Conservation (phyloP, 2,797 vertebrate genomes). For the Denticeps clupeoides region DNA sequence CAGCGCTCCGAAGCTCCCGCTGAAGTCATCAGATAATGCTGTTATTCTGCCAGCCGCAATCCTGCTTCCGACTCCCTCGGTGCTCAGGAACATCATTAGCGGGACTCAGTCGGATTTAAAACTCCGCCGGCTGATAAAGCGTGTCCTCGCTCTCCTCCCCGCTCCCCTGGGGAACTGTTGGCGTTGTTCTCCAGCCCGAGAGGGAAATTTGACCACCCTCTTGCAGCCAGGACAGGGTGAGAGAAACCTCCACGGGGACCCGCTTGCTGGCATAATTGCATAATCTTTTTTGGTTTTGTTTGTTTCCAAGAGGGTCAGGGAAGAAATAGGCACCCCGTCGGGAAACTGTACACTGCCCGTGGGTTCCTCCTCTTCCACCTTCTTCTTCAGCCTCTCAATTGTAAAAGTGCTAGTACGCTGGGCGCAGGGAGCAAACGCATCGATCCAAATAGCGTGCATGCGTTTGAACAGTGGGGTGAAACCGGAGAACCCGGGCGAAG, state of each 20-base stretch:
- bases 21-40: conserved; percentile 47
- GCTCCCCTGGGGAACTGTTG: conserved; percentile 51
- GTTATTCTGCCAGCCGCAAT: conserved; percentile 40
- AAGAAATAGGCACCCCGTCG: no score
- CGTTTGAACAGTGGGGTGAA: no score
- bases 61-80: conserved; percentile 16
- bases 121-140: conserved; percentile 42
- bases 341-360: no score
- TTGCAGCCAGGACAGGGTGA: conserved; percentile 18
- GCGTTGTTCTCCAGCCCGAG: conserved; percentile 42
- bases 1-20: conserved; percentile 7
- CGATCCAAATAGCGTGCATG: no score
- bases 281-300: not conserved
- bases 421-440: no score
- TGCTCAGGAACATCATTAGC: conserved; percentile 47
- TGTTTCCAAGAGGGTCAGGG: no score
- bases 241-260: conserved; percentile 17
- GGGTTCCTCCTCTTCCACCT: no score
- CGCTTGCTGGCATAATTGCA: conserved; percentile 16
- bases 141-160: conserved; percentile 24
- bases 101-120: conserved; percentile 45
- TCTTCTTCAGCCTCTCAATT: no score
- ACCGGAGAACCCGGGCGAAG: no score
- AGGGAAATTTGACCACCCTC: conserved; percentile 46
- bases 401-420: no score